phyloP scores from a whole-genome alignment of 2,888 invertebrate genomes.

The Tinea semifulvella region DNA sequence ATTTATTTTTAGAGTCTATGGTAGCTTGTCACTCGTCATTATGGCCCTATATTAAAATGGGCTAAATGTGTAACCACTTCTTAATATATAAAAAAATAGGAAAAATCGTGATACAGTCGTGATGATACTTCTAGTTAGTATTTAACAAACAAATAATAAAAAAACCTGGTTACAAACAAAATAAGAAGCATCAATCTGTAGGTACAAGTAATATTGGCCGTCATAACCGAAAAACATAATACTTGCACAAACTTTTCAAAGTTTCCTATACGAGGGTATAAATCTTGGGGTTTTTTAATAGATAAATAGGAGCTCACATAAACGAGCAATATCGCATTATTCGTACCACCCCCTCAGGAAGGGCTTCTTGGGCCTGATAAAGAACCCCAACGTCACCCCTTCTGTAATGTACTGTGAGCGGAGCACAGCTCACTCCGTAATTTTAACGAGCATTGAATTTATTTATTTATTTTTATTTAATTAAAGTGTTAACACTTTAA shows the following conservation, averaged over 20 bases:
- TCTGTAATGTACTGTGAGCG: conserved; percentile 65
- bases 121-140: too few species aligned
- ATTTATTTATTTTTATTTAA: too few species aligned
- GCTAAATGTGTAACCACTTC: too few species aligned
- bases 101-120: too few species aligned
- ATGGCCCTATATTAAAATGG: too few species aligned
- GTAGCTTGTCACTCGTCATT: too few species aligned
- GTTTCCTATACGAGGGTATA: conserved; percentile 57
- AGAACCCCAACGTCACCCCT: conserved; percentile 53
- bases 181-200: conserved; percentile 57
- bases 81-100: too few species aligned
- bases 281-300: conserved; percentile 64
- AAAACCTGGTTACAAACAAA: conserved; percentile 17
- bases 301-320: conserved; percentile 66
- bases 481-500: too few species aligned
- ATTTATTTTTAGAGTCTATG: too few species aligned
- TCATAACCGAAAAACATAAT: conserved; percentile 51
- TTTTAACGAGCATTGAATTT: too few species aligned
- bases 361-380: conserved; percentile 52
- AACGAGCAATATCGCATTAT: conserved; percentile 68
- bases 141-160: conserved; percentile 1
- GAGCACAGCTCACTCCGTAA: not conserved
- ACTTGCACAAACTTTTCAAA: conserved; percentile 57
- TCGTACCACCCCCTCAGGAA: conserved; percentile 63
- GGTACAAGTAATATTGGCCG: conserved; percentile 57